Evolutionary conservation across 2,888 invertebrate species (phyloP).

Genomic region (Aspidapion aeneum): DNA sequence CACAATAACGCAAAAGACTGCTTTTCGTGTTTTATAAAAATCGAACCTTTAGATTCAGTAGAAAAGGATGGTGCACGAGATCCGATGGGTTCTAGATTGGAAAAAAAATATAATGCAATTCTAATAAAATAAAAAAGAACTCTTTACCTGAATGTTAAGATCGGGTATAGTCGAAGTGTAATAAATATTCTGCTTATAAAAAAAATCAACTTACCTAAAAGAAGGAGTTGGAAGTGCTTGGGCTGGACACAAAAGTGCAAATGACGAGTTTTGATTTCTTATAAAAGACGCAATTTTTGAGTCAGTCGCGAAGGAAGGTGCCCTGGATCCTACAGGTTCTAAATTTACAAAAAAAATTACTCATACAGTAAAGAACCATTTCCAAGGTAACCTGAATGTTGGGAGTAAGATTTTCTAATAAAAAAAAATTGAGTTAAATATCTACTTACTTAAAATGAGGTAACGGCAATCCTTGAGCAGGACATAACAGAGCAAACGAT

Average conservation of each 20-base stretch:
- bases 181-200: background rate
- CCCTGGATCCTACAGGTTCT: constrained; percentile 56
- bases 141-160: constrained; percentile 59
- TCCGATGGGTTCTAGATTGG: constrained; percentile 53
- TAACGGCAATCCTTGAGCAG: constrained; percentile 60
- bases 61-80: constrained; percentile 52
- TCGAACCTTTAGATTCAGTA: constrained; percentile 48
- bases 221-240: constrained; percentile 61
- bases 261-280: constrained; percentile 46
- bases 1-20: constrained; percentile 59
- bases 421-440: no score
- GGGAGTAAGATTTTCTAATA: no score
- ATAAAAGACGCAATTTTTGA: constrained; percentile 50
- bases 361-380: no score
- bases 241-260: constrained; percentile 53
- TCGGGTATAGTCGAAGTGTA: background rate
- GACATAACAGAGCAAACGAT: constrained; percentile 51
- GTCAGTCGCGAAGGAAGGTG: constrained; percentile 48
- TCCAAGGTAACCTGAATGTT: no score
- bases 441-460: constrained; percentile 62
- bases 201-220: constrained; percentile 53
- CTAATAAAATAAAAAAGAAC: constrained; percentile 40
- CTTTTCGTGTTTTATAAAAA: constrained; percentile 30
- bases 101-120: no score
- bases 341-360: no score